phyloP scores from a whole-genome alignment of 2,797 vertebrate species.

The Diplodus puntazzo region DNA sequence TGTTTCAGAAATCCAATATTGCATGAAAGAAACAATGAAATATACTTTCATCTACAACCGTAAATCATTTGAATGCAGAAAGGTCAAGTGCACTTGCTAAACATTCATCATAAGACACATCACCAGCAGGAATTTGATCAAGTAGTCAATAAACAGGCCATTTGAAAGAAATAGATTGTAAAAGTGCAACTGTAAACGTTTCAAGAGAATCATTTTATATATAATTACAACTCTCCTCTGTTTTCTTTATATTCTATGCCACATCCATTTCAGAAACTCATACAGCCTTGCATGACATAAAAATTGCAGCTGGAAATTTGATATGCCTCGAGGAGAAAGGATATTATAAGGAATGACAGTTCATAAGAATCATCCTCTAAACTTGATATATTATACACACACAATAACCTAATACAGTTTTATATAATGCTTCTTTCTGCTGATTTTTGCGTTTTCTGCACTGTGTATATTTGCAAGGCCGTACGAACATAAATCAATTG shows the following conservation, averaged over 20 bases:
- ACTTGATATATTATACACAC: constrained; percentile 56
- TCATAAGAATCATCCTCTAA: constrained; percentile 55
- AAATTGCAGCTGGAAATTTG: constrained; percentile 41
- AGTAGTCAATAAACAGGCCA: neutral
- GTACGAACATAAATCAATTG: constrained; percentile 60
- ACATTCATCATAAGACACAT: neutral
- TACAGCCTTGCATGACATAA: constrained; percentile 25
- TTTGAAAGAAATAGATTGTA: neutral
- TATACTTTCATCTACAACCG: neutral
- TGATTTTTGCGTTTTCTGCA: constrained; percentile 41
- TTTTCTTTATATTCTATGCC: constrained; percentile 8
- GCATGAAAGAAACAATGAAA: neutral
- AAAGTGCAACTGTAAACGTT: neutral
- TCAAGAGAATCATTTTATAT: neutral
- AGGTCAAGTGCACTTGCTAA: neutral
- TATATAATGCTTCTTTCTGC: constrained; percentile 43
- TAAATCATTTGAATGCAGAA: neutral
- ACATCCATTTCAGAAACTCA: constrained; percentile 37
- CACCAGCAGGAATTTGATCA: neutral
- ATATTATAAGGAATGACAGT: constrained; percentile 58
- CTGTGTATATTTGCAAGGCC: constrained; percentile 19
- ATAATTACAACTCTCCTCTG: neutral
- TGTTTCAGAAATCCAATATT: neutral
- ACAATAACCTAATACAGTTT: constrained; percentile 43
- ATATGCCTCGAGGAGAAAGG: constrained; percentile 18